phyloP scores from a whole-genome alignment of 2,888 invertebrate genomes.

The Lampropteryx suffumata region DNA sequence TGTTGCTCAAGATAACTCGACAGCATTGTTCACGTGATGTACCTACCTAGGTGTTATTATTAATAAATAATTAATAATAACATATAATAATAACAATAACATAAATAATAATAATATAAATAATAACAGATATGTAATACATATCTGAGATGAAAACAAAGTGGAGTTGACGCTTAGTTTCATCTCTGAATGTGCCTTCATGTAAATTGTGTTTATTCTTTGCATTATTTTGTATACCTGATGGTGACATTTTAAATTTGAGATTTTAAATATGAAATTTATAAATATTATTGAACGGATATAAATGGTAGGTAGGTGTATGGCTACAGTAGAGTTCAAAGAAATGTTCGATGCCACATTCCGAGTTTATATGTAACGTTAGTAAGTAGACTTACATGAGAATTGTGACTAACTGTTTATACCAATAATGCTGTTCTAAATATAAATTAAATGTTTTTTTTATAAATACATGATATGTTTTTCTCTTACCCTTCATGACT shows the following conservation, averaged over 20 bases:
- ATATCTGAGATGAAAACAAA: no score
- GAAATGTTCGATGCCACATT: constrained; percentile 35
- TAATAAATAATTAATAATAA: no score
- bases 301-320: constrained; percentile 2
- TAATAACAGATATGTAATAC: neutral
- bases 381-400: constrained; percentile 23
- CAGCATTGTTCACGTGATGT: neutral
- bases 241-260: neutral
- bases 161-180: no score
- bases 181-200: no score
- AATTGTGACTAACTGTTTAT: constrained; percentile 49
- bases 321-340: constrained; percentile 13
- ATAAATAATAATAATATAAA: neutral
- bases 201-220: no score
- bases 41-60: neutral
- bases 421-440: constrained; percentile 65
- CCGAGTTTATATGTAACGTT: constrained; percentile 26
- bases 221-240: neutral
- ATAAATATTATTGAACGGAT: constrained; percentile 1
- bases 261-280: neutral
- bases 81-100: no score
- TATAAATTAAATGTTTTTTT: constrained; percentile 68
- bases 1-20: constrained; percentile 17
- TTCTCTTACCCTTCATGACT: neutral
- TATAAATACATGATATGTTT: neutral